Evolutionary conservation across 2,113 vertebrate genomes (phyloP), one percentile per base, ranked within the genome.

Genomic region (Aptenodytes patagonicus): DNA sequence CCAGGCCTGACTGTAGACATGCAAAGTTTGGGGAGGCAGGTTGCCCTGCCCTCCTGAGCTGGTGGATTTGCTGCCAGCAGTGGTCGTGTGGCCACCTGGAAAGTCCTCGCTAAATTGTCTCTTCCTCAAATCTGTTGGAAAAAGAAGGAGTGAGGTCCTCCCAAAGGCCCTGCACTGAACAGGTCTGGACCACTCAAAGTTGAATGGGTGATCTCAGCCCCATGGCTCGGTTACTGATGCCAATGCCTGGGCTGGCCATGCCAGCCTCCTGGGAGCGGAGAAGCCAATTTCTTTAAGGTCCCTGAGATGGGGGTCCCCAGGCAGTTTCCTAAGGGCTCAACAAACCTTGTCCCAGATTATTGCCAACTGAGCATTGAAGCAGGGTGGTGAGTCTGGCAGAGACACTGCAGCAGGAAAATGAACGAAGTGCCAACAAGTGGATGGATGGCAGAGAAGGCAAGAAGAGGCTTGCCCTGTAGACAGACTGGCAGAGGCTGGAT

Each of bases 161-260:
- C 42, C 52, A 7, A 34, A 42, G 49, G 32, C 4, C 29, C 42
- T 52, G 32, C 29, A 9, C 3, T 61, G n/a, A 29, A 64, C 38
- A 40, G 61, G 36, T 64, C 25, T 40, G 61, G 36, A 32, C 7
- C 21, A 28, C 38, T 47, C 17, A 7, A 44, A 6, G 52, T 4
- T 36, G 65, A 36, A 24, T 2, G 28, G 14, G 10, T 3, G 54
- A 8, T 6, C 6, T 12, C 17, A 62, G 68, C 46, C 24, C 51
- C 51, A 21, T 0, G 1, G 52, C 42, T 82, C 3, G 0, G 4
- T 17, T 44, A 3, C 47, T 22, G 38, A 19, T 60, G 34, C 31
- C 6, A 7, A 8, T 7, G 7, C 19, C 44, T 34, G 75, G 28
- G 17, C 8, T 17, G 58, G 1, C 65, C 47, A 47, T 29, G 18